These are phyloP conservation scores for Pachydiplax longipennis DNA, from an alignment of 2,888 invertebrate species.

Conservation along the genomic window DNA sequence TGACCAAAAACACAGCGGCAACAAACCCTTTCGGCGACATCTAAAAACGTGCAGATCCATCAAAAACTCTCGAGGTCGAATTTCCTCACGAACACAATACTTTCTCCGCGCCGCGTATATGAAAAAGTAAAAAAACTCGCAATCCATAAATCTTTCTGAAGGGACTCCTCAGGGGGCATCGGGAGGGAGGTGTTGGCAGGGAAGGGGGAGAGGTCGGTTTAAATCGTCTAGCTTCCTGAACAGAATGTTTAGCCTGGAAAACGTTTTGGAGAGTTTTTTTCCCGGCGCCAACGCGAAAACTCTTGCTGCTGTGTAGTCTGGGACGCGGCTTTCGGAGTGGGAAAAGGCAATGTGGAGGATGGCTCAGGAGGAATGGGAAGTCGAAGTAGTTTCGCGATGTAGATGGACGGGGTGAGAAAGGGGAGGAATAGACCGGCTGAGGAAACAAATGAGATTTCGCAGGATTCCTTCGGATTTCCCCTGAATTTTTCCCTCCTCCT, in stretches of 20 bases:
- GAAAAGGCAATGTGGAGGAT: not conserved
- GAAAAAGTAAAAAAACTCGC: not conserved
- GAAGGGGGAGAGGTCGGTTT: not conserved
- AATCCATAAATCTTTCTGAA: slow-evolving; percentile 26
- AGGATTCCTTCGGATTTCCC: not conserved
- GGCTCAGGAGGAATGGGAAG: too few relatives aligned
- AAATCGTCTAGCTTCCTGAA: slow-evolving; percentile 40
- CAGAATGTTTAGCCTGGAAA: slow-evolving; percentile 44
- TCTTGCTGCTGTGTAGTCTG: slow-evolving; percentile 37
- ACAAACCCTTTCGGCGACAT: too few relatives aligned
- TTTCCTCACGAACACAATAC: too few relatives aligned
- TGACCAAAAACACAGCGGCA: too few relatives aligned
- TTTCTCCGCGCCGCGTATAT: too few relatives aligned
- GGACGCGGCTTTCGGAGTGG: not conserved
- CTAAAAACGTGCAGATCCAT: too few relatives aligned
- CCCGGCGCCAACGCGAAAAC: slow-evolving; percentile 33
- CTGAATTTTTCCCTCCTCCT: not conserved
- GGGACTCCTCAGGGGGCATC: not conserved
- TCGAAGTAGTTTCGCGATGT: not conserved
- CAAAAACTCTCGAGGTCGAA: too few relatives aligned
- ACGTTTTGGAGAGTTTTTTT: slow-evolving; percentile 42
- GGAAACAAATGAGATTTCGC: not conserved
- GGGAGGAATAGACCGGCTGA: not conserved
- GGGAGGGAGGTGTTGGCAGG: not conserved
- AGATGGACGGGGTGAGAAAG: not conserved